Percentiles rank a stretch among this genome's conserved stretches.
phyloP scores from a whole-genome alignment of 2,888 invertebrate genomes.

The Ophion slaviceki region DNA sequence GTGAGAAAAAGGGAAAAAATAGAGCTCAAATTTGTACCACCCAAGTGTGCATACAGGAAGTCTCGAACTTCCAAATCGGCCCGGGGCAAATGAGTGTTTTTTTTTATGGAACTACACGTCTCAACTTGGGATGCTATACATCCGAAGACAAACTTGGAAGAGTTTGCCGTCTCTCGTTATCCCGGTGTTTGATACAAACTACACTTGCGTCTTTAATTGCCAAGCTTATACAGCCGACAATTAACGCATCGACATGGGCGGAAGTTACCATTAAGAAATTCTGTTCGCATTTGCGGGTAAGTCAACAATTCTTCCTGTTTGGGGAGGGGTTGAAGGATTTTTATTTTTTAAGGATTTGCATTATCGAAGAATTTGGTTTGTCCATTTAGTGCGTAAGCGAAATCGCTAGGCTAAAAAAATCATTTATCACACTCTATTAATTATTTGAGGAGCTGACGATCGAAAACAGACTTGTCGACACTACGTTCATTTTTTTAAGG shows the following conservation, averaged over 20 bases:
- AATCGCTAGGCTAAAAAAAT: background rate
- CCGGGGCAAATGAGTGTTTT: conserved; percentile 25
- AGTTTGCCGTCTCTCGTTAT: conserved; percentile 31
- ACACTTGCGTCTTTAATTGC: conserved; percentile 43
- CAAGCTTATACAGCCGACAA: conserved; percentile 26
- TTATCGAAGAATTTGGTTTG: background rate
- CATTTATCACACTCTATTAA: background rate
- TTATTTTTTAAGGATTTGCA: background rate
- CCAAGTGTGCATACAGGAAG: background rate
- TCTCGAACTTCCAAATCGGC: conserved; percentile 40
- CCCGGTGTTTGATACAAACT: conserved; percentile 29
- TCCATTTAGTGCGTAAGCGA: background rate
- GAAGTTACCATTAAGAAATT: background rate
- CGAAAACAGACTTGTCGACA: too few relatives aligned
- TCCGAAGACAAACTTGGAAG: conserved; percentile 31
- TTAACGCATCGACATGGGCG: conserved; percentile 29
- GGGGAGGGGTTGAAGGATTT: background rate
- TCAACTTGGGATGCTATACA: background rate
- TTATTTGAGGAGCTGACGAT: background rate
- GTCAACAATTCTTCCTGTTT: too few relatives aligned
- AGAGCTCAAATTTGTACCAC: too few relatives aligned
- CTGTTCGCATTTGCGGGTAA: too few relatives aligned
- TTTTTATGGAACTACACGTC: conserved; percentile 13
- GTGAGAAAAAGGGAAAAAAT: too few relatives aligned
- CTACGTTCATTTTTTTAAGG: too few relatives aligned